These are phyloP conservation scores for Ochlodes sylvanus DNA, from an alignment of 2,888 invertebrate genomes.

Conservation along the genomic window DNA sequence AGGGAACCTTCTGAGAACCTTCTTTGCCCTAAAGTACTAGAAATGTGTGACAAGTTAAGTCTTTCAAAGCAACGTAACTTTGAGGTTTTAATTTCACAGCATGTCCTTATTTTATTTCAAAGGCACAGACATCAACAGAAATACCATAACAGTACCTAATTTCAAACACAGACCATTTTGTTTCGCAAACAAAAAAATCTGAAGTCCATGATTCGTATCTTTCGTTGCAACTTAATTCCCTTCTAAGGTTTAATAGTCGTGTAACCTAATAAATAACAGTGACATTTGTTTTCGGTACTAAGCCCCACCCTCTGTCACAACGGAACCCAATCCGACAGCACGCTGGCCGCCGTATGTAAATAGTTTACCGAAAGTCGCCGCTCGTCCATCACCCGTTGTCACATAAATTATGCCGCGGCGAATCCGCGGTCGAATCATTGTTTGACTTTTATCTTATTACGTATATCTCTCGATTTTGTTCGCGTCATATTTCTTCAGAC, in stretches of 20 bases:
- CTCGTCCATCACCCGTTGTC: constrained; percentile 85
- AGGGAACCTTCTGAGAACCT: no score
- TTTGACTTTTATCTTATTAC: constrained; percentile 86
- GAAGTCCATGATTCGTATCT: constrained; percentile 5
- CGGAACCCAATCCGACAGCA: constrained; percentile 83
- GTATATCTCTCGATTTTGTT: constrained; percentile 85
- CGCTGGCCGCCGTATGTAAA: constrained; percentile 82
- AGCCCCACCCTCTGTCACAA: constrained; percentile 84
- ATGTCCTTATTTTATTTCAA: no score
- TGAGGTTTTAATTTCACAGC: not conserved
- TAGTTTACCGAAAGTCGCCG: constrained; percentile 85
- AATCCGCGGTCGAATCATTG: constrained; percentile 85
- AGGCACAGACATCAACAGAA: no score
- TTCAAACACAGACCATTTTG: not conserved
- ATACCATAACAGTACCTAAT: no score
- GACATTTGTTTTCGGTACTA: constrained; percentile 84
- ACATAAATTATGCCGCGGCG: constrained; percentile 86
- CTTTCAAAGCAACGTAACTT: not conserved
- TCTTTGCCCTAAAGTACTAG: no score
- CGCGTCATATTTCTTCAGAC: constrained; percentile 85
- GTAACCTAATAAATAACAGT: constrained; percentile 84
- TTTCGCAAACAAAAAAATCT: not conserved
- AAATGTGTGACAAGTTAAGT: no score
- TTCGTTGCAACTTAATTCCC: constrained; percentile 51
- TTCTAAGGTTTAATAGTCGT: constrained; percentile 78